Percentiles rank a stretch among this genome's conserved stretches.
Evolutionary conservation across 2,113 vertebrate species (phyloP).

Genomic region (Columbina picui): DNA sequence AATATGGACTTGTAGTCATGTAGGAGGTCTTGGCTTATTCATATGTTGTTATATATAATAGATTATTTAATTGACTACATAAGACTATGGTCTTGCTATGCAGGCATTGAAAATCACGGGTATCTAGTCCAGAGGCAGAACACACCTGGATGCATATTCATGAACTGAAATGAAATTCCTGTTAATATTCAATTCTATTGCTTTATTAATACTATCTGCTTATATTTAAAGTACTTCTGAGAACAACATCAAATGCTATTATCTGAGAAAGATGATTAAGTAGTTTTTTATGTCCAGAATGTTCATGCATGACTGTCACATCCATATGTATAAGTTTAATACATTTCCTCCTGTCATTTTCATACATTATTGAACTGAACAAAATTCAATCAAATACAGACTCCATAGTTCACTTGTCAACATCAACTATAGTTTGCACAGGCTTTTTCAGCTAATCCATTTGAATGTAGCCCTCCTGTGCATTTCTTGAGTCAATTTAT

Average conservation of each 20-base stretch:
- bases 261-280: slow-evolving; percentile 39
- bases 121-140: neutral
- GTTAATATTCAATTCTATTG: neutral
- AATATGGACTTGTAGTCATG: neutral
- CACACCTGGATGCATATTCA: slow-evolving; percentile 19
- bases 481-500: neutral
- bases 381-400: slow-evolving; percentile 52
- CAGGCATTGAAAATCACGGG: neutral
- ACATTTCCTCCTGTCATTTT: slow-evolving; percentile 52
- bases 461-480: neutral
- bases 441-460: neutral
- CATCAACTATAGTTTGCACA: slow-evolving; percentile 22
- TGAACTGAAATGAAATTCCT: neutral
- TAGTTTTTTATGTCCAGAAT: slow-evolving; percentile 24
- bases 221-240: slow-evolving; percentile 35
- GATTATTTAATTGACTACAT: neutral
- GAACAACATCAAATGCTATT: slow-evolving; percentile 25
- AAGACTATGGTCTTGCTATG: neutral
- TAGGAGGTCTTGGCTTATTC: neutral
- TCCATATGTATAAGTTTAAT: slow-evolving; percentile 51
- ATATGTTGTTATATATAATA: neutral
- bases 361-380: slow-evolving; percentile 51
- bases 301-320: slow-evolving; percentile 37
- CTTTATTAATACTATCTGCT: slow-evolving; percentile 11
- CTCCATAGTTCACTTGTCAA: slow-evolving; percentile 41